Percentiles rank a stretch among this genome's conserved stretches.
Evolutionary conservation across 1,140 invertebrate genomes (phyloP).

Genomic region (Galendromus occidentalis): DNA sequence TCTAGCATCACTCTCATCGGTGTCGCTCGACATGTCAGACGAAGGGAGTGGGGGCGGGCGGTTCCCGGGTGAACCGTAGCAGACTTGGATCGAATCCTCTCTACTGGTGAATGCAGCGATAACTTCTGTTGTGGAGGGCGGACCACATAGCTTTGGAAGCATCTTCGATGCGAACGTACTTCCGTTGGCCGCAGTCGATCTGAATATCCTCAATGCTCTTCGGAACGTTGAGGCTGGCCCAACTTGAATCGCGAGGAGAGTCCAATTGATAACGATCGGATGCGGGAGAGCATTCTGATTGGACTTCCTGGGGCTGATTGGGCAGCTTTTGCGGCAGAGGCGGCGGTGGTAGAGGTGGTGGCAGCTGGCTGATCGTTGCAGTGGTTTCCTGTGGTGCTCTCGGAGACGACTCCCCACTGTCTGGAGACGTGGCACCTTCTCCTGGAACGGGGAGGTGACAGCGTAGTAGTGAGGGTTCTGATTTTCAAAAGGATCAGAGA

Average conservation of each 20-base stretch:
- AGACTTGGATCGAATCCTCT: background rate
- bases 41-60: no score
- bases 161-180: background rate
- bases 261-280: background rate
- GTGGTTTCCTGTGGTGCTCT: background rate
- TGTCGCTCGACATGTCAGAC: no score
- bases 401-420: conserved; percentile 8
- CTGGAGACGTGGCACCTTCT: conserved; percentile 11
- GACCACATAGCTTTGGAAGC: background rate
- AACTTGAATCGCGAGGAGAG: background rate
- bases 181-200: background rate
- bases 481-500: no score
- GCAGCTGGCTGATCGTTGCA: background rate
- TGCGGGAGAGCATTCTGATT: background rate
- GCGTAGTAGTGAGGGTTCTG: no score
- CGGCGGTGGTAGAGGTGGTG: background rate
- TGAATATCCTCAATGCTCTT: background rate
- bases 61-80: no score
- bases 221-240: background rate
- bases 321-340: background rate
- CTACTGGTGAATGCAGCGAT: conserved; percentile 7
- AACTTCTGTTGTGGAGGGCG: background rate
- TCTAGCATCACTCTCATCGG: no score
- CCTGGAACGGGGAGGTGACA: background rate
- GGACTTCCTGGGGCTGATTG: background rate